A percentile compares a stretch with the other conserved stretches of the same genome.
These are phyloP conservation scores for Pantherophis guttatus DNA, from an alignment of 2,113 vertebrate genomes.

Conservation along the genomic window DNA sequence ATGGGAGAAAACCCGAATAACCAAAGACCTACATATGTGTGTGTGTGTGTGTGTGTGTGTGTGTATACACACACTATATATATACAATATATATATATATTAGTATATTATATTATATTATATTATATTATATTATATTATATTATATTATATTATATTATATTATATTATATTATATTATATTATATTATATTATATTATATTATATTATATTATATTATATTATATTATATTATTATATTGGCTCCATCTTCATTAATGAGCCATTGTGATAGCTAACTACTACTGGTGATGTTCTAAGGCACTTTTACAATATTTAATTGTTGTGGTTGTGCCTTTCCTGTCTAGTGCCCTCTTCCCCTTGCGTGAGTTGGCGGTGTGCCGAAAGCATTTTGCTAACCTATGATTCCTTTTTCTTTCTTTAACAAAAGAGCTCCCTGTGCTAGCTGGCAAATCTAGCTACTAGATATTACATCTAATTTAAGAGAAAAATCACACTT, in stretches of 20 bases:
- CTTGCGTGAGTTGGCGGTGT: not conserved
- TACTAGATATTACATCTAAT: not conserved
- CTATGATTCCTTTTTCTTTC: not conserved
- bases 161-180: too few species aligned
- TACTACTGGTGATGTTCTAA: not conserved
- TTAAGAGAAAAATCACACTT: not conserved
- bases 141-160: too few species aligned
- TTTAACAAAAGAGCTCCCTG: not conserved
- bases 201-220: too few species aligned
- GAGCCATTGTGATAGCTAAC: accelerated
- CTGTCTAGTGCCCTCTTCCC: not conserved
- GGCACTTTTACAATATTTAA: not conserved
- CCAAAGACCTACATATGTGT: too few species aligned
- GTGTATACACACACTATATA: too few species aligned
- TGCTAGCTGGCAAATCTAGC: not conserved
- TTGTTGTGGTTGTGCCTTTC: not conserved
- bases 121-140: too few species aligned
- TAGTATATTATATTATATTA: too few species aligned
- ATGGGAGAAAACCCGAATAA: too few species aligned
- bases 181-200: too few species aligned
- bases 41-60: too few species aligned
- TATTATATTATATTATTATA: too few species aligned
- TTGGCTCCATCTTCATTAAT: not conserved
- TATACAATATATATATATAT: too few species aligned
- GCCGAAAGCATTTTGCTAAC: not conserved